Base-by-base conservation (phyloP, 2,888 invertebrate species). In the Diploptera punctata region DNA sequence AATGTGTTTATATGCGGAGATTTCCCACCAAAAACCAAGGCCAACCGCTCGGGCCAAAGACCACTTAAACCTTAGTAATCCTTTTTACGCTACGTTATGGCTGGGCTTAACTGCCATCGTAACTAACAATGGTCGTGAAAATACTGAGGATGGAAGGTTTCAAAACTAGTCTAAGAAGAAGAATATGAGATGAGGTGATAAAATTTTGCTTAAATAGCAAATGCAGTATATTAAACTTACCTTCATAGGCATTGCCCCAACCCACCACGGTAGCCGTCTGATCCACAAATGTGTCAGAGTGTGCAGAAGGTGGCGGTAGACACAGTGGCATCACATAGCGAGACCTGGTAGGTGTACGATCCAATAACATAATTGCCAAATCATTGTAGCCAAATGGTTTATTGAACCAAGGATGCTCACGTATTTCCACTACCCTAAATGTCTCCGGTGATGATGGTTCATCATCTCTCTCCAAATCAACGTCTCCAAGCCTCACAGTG, bases 331-430 rank as follows among this genome's bases (percentile, higher is more conserved):
- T 92, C 49, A 95, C 91, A 82, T 94, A 95, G 80, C 94, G 92
- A 0, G 92, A 92, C 81, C 91, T 93, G 68, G 90, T 88, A 1
- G 93, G 94, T 24, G 91, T 89, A 67, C 91, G 87, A 44, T 83
- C 90, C 29, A 95, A 82, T 76, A 91, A 90, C 54, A 95, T 84
- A 16, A 95, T 82, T 0, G 97, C 98, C 73, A 98, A 94, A 80
- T 98, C 98, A 78, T 98, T 97, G 82, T 95, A 97, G 82, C 93
- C 97, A n/a, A 96, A 96, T 72, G 94, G 92, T 68, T 95, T 87
- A 9, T 93, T 93, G 84, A 97, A 97, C 79, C 93, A 84, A 24
- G 93, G 91, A 83, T 97, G 97, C 0, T 94, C 93, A 47, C 90
- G 87, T 29, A 95, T 93, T 75, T 91, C 91, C 18, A 88, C 86